Evolutionary conservation across 1,140 invertebrate species (phyloP).

Genomic region (Diabrotica undecimpunctata): DNA sequence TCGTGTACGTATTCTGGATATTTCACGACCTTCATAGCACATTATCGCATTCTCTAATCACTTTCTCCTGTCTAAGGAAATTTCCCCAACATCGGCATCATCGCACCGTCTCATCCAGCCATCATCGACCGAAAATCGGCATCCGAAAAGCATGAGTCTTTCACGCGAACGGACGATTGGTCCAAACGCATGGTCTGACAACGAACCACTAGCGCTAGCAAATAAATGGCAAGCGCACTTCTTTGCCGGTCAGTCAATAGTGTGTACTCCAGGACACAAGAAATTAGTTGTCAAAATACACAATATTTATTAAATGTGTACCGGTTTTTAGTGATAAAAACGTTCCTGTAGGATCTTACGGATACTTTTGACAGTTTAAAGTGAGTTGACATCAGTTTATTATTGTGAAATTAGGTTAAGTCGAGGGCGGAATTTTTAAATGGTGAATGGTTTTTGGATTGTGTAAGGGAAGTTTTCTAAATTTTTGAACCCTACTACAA

Average conservation of each 20-base stretch:
- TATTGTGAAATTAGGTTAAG: not conserved
- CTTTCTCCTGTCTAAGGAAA: not conserved
- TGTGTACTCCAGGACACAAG: slow-evolving; percentile 7
- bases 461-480: too few relatives aligned
- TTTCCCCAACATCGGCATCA: not conserved
- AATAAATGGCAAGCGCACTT: slow-evolving; percentile 38
- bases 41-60: too few relatives aligned
- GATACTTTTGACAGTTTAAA: not conserved
- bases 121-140: slow-evolving; percentile 14
- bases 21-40: too few relatives aligned
- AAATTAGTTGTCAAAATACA: not conserved
- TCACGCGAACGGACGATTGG: slow-evolving; percentile 37
- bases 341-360: not conserved
- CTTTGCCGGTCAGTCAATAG: slow-evolving; percentile 25
- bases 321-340: not conserved
- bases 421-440: not conserved
- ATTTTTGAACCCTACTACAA: too few relatives aligned
- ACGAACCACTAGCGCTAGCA: slow-evolving; percentile 37
- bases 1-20: too few relatives aligned
- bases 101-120: not conserved
- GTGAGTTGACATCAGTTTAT: not conserved
- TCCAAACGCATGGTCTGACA: slow-evolving; percentile 40
- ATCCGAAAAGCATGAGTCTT: slow-evolving; percentile 32
- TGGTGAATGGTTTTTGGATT: too few relatives aligned
- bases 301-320: not conserved